phyloP scores from a whole-genome alignment of 1,140 invertebrate species.

The Chelonus insularis region DNA sequence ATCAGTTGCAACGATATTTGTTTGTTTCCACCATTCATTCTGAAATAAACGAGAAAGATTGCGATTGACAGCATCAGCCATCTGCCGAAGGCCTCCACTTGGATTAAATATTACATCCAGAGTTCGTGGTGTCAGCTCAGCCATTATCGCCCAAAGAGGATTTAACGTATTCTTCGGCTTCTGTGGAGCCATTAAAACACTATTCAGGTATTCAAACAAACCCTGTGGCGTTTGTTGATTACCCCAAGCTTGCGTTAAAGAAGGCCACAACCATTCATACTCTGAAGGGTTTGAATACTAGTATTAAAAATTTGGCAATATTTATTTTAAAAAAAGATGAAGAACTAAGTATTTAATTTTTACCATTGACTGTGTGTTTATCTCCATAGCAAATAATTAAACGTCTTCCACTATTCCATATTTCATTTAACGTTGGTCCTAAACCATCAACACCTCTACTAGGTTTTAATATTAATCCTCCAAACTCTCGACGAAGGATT shows the following conservation, averaged over 20 bases:
- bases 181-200: constrained; percentile 49
- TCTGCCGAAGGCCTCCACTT: constrained; percentile 67
- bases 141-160: constrained; percentile 77
- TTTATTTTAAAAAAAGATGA: no score
- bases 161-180: constrained; percentile 55
- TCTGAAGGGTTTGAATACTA: no score
- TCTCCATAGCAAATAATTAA: constrained; percentile 71
- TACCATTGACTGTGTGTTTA: constrained; percentile 61
- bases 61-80: constrained; percentile 71
- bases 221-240: constrained; percentile 61
- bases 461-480: constrained; percentile 59
- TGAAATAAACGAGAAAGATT: constrained; percentile 70
- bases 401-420: constrained; percentile 65
- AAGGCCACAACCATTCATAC: constrained; percentile 72
- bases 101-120: constrained; percentile 69
- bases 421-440: constrained; percentile 66
- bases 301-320: no score
- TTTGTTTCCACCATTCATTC: constrained; percentile 66
- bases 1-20: constrained; percentile 76
- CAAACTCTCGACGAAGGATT: constrained; percentile 67
- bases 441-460: constrained; percentile 53
- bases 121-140: constrained; percentile 74
- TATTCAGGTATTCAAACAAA: constrained; percentile 64
- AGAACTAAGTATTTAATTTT: no score
- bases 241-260: constrained; percentile 71